Evolutionary conservation across 2,888 invertebrate genomes (phyloP).

Genomic region (Andrena chrysosceles): DNA sequence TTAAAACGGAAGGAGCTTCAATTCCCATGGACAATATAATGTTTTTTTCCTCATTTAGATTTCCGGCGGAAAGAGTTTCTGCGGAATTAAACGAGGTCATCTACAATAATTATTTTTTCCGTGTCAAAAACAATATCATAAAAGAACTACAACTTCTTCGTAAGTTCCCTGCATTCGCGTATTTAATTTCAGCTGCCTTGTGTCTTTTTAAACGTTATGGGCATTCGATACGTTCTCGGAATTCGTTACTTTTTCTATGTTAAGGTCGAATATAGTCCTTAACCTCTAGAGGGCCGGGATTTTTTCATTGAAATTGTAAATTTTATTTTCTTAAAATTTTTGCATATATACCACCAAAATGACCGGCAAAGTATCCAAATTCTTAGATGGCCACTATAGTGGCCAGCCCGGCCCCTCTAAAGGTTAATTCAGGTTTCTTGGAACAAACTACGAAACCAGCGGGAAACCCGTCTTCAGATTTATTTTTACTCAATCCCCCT

Average conservation of each 20-base stretch:
- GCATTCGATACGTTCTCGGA: background rate
- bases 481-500: background rate
- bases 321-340: no score
- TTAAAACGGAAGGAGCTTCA: slow-evolving; percentile 3
- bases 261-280: slow-evolving; percentile 21
- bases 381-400: no score
- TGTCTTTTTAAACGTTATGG: background rate
- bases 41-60: background rate
- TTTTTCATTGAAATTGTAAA: no score
- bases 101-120: background rate
- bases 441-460: background rate
- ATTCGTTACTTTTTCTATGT: slow-evolving; percentile 11
- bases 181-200: background rate
- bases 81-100: background rate
- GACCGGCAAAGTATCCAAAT: no score
- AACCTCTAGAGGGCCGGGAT: no score
- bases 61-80: background rate
- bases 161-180: background rate
- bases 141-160: background rate
- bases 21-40: background rate
- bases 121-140: background rate
- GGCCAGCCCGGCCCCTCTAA: no score
- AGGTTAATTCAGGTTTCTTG: slow-evolving; percentile 3
- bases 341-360: no score
- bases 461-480: no score